A percentile compares a stretch with the other conserved stretches of the same genome.
phyloP scores from a whole-genome alignment of 2,113 vertebrate species.

The Pica pica region DNA sequence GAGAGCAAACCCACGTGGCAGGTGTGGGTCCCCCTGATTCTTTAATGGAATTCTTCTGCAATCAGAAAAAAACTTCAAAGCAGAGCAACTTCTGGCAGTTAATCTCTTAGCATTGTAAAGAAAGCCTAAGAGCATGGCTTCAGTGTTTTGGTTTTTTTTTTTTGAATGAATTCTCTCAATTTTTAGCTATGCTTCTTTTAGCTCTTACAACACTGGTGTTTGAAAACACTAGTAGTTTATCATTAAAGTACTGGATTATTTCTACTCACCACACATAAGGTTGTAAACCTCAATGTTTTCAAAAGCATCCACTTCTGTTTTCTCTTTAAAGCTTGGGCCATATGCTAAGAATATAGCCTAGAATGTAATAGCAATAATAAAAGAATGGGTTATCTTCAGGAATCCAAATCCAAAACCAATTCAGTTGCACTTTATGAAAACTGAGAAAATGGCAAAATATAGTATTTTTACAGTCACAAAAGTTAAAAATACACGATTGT shows the following conservation, averaged over 20 bases:
- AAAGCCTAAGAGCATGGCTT: neutral
- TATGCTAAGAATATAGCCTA: slow-evolving; percentile 90
- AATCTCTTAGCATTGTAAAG: neutral
- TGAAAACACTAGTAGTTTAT: neutral
- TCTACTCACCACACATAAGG: slow-evolving; percentile 90
- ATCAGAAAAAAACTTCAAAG: neutral
- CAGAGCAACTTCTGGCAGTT: neutral
- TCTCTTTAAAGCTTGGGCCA: slow-evolving; percentile 84
- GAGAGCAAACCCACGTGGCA: neutral
- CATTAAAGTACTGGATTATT: neutral
- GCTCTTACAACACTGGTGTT: neutral
- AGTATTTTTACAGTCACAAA: neutral
- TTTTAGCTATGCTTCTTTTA: neutral
- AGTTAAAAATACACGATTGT: neutral
- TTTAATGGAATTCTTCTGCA: neutral
- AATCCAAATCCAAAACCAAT: neutral
- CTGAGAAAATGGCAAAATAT: neutral
- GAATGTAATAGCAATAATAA: neutral
- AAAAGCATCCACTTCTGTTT: slow-evolving; percentile 81
- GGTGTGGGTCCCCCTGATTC: neutral
- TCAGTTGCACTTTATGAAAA: neutral
- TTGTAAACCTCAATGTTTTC: slow-evolving; percentile 98
- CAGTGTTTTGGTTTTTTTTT: neutral
- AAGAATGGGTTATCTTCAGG: neutral
- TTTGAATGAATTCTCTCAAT: neutral